A percentile compares a stretch with the other conserved stretches of the same genome.
These are phyloP conservation scores for Zeuzera pyrina DNA, from an alignment of 2,888 invertebrate genomes.

Conservation along the genomic window DNA sequence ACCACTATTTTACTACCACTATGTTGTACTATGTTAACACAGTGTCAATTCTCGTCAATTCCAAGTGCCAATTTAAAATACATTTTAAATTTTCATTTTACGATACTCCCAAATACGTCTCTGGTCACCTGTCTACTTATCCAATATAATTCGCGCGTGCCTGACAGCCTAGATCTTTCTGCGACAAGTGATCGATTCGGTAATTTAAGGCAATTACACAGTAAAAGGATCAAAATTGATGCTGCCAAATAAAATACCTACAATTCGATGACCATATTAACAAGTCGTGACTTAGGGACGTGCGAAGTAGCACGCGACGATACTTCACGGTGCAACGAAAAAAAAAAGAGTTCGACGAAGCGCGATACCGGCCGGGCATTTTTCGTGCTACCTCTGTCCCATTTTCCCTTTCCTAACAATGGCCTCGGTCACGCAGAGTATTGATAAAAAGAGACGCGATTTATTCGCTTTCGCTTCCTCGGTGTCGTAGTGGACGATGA, in stretches of 20 bases:
- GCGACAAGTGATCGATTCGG: conserved; percentile 12
- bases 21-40: too few relatives aligned
- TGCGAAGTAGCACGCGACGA: conserved; percentile 43
- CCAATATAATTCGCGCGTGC: too few relatives aligned
- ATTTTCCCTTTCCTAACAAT: conserved; percentile 67
- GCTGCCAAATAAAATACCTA: conserved; percentile 18
- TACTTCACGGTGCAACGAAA: conserved; percentile 36
- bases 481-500: conserved; percentile 35
- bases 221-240: conserved; percentile 25
- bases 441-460: conserved; percentile 54
- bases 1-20: too few relatives aligned
- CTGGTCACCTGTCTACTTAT: too few relatives aligned
- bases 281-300: conserved; percentile 42
- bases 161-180: too few relatives aligned
- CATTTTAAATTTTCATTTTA: too few relatives aligned
- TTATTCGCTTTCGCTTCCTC: conserved; percentile 70
- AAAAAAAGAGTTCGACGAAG: conserved; percentile 32
- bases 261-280: conserved; percentile 36
- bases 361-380: conserved; percentile 53
- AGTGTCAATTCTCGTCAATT: too few relatives aligned
- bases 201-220: conserved; percentile 20
- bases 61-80: too few relatives aligned
- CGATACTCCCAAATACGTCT: too few relatives aligned
- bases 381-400: conserved; percentile 51
- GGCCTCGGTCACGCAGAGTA: conserved; percentile 63